A percentile compares a stretch with the other conserved stretches of the same genome.
Evolutionary conservation across 2,888 invertebrate genomes (phyloP).

Genomic region (Oscheius sp.): DNA sequence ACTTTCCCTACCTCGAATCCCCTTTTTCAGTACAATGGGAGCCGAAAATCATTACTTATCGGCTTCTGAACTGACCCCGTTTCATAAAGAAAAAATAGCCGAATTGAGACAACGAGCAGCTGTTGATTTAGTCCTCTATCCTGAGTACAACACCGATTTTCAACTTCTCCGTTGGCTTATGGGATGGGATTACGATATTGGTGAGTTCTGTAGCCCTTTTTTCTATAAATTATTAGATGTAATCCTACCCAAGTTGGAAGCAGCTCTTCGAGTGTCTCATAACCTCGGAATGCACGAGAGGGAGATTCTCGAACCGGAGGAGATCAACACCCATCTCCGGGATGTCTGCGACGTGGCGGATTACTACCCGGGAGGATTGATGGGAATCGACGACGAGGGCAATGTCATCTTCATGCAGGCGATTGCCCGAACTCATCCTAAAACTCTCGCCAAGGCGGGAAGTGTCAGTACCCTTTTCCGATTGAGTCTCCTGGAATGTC

Average conservation of each 20-base stretch:
- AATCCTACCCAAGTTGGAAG: constrained; percentile 51
- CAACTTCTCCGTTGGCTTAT: constrained; percentile 66
- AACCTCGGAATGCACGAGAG: constrained; percentile 43
- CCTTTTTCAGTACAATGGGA: not conserved
- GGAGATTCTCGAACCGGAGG: constrained; percentile 16
- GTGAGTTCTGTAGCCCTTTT: constrained; percentile 10
- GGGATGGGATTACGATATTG: constrained; percentile 69
- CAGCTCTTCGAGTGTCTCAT: constrained; percentile 42
- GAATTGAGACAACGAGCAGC: constrained; percentile 46
- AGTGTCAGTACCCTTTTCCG: constrained; percentile 60
- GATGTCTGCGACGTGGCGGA: constrained; percentile 54
- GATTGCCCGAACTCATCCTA: constrained; percentile 59
- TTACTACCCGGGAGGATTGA: constrained; percentile 64
- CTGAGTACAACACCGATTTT: constrained; percentile 64
- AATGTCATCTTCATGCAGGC: constrained; percentile 57
- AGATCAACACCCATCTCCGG: constrained; percentile 56
- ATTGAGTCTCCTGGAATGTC: constrained; percentile 60
- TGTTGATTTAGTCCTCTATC: constrained; percentile 46
- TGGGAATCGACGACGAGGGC: constrained; percentile 52
- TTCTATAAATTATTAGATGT: constrained; percentile 39
- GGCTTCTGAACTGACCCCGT: not conserved
- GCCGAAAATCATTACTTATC: constrained; percentile 17
- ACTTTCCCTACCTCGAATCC: too few relatives aligned
- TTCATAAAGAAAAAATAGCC: constrained; percentile 51
- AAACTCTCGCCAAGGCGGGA: constrained; percentile 61